Evolutionary conservation across 2,888 invertebrate genomes (phyloP).

Genomic region (Conomelus anceps): DNA sequence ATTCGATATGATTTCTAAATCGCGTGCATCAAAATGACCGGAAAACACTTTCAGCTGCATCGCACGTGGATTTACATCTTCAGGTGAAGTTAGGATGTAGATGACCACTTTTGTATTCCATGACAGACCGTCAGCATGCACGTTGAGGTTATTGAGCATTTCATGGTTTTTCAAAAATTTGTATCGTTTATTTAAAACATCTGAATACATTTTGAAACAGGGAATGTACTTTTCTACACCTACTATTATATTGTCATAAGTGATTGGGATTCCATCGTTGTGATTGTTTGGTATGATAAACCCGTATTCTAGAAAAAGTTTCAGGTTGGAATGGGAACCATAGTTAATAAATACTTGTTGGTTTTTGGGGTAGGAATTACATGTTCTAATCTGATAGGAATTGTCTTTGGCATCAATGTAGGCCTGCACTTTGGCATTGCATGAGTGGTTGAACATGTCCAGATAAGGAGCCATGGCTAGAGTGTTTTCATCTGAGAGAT

Average conservation of each 20-base stretch:
- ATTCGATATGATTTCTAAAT: conserved; percentile 21
- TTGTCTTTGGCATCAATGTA: conserved; percentile 41
- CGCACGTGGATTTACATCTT: conserved; percentile 28
- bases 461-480: conserved; percentile 77
- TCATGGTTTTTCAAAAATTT: conserved; percentile 57
- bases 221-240: conserved; percentile 27
- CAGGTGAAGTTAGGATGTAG: conserved; percentile 32
- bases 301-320: conserved; percentile 81
- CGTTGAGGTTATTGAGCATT: conserved; percentile 40
- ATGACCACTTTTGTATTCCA: conserved; percentile 35
- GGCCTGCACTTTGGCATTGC: conserved; percentile 49
- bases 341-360: conserved; percentile 84
- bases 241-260: conserved; percentile 47
- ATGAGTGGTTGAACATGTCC: conserved; percentile 83
- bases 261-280: conserved; percentile 58
- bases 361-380: conserved; percentile 50
- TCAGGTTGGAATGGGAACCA: conserved; percentile 72
- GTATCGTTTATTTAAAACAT: conserved; percentile 42
- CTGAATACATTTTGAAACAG: conserved; percentile 21
- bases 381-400: conserved; percentile 50
- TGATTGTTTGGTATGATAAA: conserved; percentile 65
- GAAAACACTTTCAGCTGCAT: conserved; percentile 27
- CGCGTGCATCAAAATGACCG: conserved; percentile 20
- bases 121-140: conserved; percentile 33
- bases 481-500: conserved; percentile 39